Evolutionary conservation across 2,888 invertebrate species (phyloP).

Genomic region (Bruchidius siliquastri): DNA sequence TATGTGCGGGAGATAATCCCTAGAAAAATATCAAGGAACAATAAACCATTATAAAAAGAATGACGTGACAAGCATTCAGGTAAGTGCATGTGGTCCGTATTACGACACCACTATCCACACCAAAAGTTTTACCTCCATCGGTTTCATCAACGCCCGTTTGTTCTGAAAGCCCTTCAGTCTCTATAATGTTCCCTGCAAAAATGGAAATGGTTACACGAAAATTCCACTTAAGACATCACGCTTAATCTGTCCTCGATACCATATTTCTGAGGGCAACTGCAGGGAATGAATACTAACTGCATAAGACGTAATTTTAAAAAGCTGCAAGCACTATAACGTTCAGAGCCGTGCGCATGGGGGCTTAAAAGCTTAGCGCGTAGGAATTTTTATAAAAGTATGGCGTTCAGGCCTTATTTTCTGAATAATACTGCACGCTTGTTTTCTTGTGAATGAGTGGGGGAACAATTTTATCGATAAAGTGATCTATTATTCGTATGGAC

Average conservation of each 20-base stretch:
- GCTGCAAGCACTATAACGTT: not conserved
- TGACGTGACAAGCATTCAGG: not conserved
- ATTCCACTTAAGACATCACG: not conserved
- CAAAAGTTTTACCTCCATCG: not conserved
- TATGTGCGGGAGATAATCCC: no score
- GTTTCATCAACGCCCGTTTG: not conserved
- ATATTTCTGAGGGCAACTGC: not conserved
- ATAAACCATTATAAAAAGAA: no score
- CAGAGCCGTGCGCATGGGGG: not conserved
- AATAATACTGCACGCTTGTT: no score
- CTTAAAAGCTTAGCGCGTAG: not conserved
- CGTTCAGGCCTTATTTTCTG: no score
- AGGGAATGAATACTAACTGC: not conserved
- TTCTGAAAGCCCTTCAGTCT: not conserved
- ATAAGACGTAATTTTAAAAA: not conserved
- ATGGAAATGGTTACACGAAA: not conserved
- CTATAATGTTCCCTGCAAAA: not conserved
- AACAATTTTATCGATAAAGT: no score
- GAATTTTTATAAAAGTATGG: not conserved
- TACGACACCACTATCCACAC: not conserved
- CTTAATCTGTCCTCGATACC: not conserved
- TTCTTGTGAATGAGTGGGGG: no score
- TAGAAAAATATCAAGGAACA: no score
- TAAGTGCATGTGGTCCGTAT: not conserved
- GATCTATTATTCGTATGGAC: no score